Conservation (phyloP, 2,888 invertebrate species). For the Eugnorisma glareosa region DNA sequence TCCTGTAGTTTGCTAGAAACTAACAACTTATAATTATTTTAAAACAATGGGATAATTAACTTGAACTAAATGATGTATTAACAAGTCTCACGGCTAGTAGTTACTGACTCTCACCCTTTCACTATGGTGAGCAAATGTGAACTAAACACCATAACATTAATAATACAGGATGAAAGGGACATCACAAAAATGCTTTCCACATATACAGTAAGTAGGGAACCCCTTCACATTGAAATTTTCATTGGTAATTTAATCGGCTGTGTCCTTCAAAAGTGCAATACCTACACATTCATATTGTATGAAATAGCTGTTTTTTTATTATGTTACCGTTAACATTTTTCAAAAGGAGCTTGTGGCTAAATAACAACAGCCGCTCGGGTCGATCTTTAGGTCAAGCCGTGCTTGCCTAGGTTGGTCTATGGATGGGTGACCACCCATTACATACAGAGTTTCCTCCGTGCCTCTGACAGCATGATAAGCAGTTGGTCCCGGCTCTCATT, state of each 20-base stretch:
- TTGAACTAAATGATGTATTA: background rate
- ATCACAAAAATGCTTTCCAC: no score
- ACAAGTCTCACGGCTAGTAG: background rate
- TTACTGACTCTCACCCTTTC: background rate
- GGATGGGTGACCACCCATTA: no score
- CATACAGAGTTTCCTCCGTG: no score
- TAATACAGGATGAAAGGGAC: no score
- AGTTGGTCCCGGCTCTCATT: no score
- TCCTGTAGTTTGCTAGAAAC: background rate
- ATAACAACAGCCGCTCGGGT: no score
- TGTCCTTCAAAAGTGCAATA: no score
- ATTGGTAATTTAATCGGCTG: background rate
- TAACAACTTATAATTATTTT: background rate
- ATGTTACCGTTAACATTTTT: background rate
- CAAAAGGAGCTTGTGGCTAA: no score
- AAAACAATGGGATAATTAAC: conserved; percentile 1
- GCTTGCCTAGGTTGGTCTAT: no score
- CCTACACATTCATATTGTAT: background rate
- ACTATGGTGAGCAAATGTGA: background rate
- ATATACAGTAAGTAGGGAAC: background rate
- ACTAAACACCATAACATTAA: background rate
- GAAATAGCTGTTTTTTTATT: background rate
- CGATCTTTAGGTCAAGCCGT: no score
- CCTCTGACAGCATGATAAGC: no score
- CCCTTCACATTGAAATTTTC: background rate